Base-by-base conservation (phyloP, 2,797 vertebrate genomes). In the Clarias laeviceps region DNA sequence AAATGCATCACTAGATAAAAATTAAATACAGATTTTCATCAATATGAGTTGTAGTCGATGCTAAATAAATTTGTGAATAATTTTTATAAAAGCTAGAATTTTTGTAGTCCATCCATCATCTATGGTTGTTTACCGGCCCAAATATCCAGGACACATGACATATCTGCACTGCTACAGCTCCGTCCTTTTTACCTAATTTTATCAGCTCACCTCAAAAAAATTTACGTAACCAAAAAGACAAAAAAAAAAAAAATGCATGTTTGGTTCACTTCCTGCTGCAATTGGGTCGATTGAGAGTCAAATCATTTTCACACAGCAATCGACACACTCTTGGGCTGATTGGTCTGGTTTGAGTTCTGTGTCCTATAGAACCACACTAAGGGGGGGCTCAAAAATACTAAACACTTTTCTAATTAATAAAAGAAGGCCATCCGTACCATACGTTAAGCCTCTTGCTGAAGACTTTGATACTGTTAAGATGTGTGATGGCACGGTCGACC, bases 361-460 rank as follows among this genome's bases (percentile, higher is more conserved):
- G 11, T 11, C 14, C 50, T 54, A 54, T 12, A 54, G 50, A 54
- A 45, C 11, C 7, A 32, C 27, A 29, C 50, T 56, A 29, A 77
- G 18, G 2, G 54, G 5, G 1, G 1, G 54, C 29, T 57, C 73
- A 29, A 77, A 57, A 20, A 34, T 14, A 57, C 17, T 18, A 29
- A 56, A 12, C 73, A 57, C 20, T 37, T 78, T 56, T 40, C 17
- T 32, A 8, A 80, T 77, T 6, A 56, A 29, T 45, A n/a, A 78
- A 61, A 22, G 29, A 79, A 79, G 22, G 50, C 90, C 86, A 29
- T 82, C 40, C 93, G 95, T 94, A 99, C 98, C 98, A 99, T 91
- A 99, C 97, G 37, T 97, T 99, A 91, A 99, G 96, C 90, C 97
- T 96, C 93, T 98, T 99, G 83, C 97, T 97, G 93, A 99, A 99